A percentile compares a stretch with the other conserved stretches of the same genome.
Evolutionary conservation across 2,888 invertebrate species (phyloP).

Genomic region (Hypsopygia costalis): DNA sequence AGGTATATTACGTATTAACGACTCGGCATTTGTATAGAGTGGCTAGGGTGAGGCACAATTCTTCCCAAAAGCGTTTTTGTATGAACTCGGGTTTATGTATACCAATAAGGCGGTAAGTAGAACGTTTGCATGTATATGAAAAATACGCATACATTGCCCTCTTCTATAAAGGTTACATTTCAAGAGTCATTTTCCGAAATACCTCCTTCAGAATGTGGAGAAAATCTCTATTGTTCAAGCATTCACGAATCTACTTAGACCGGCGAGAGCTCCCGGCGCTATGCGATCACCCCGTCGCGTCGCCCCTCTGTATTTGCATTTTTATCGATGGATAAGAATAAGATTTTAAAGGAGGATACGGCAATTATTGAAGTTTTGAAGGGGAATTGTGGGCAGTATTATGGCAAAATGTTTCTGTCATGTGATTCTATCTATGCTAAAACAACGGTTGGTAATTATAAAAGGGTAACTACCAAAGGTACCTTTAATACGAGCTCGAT

Average conservation of each 20-base stretch:
- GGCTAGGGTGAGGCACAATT: too few species aligned
- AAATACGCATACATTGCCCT: background rate
- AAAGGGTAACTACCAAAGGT: too few species aligned
- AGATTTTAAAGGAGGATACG: background rate
- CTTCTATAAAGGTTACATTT: background rate
- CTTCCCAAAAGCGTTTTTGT: too few species aligned
- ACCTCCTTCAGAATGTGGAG: slow-evolving; percentile 13
- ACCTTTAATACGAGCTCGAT: too few species aligned
- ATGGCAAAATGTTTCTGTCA: too few species aligned
- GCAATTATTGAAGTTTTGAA: background rate
- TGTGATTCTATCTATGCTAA: too few species aligned
- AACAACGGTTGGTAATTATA: too few species aligned
- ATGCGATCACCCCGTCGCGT: background rate
- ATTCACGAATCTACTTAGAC: slow-evolving; percentile 31
- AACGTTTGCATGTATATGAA: too few species aligned
- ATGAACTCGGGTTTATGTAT: too few species aligned
- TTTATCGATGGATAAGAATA: background rate
- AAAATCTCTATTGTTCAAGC: slow-evolving; percentile 28
- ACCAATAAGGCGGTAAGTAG: too few species aligned
- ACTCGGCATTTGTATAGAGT: too few species aligned
- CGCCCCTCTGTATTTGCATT: background rate
- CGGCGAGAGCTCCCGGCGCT: slow-evolving; percentile 1
- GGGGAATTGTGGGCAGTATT: background rate
- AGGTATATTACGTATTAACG: too few species aligned
- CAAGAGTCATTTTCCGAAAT: background rate